Base-by-base conservation (phyloP, 1,140 invertebrate genomes). In the Ceratosolen solmsi region DNA sequence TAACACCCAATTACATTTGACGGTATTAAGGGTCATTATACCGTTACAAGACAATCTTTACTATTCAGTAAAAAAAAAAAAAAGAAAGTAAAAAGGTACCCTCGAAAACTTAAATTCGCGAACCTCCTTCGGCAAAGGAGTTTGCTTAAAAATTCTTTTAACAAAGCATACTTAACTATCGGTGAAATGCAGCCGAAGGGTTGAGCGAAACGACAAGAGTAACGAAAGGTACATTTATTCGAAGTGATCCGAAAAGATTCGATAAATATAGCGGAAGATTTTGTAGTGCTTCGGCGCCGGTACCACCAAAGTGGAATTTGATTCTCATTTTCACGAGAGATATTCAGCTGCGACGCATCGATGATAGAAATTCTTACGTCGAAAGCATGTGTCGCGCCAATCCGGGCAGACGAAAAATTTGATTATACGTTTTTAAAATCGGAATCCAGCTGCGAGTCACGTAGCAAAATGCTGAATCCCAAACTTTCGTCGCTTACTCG, bases 401-500 rank as follows among this genome's bases (percentile, higher is more conserved):
- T 63, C 15, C 13, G 54, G n/a, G n/a, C 9, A 25, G 3, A 7
- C 4, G n/a, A 63, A 63, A 76, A 77, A 77, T 65, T 65, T 63
- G 58, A 77, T 77, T 77, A 77, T 9, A 33, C 36, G 20, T 36
- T 71, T 46, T 58, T 65, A 68, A 68, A 68, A 68, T 65, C 22
- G 27, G 63, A 49, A 78, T 68, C 25, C 38, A 63, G 25, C 17
- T 68, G 25, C 25, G 25, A 76, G 38, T 76, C 74, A 46, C n/a
- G 56, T 65, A 72, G 56, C 36, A 25, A 68, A 68, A 54, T 36
- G 75, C 63, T 36, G 63, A 78, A 54, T 68, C 75, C 13, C 49
- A 74, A 74, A 56, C 20, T 54, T 56, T 54, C 25, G 25, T 9
- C 20, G 11, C 30, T 30, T n/a, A n/a, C 33, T 68, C 33, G 15